Evolutionary conservation across 2,113 vertebrate species (phyloP), one percentile per base, ranked within the genome.

Genomic region (Rhipidura dahli): DNA sequence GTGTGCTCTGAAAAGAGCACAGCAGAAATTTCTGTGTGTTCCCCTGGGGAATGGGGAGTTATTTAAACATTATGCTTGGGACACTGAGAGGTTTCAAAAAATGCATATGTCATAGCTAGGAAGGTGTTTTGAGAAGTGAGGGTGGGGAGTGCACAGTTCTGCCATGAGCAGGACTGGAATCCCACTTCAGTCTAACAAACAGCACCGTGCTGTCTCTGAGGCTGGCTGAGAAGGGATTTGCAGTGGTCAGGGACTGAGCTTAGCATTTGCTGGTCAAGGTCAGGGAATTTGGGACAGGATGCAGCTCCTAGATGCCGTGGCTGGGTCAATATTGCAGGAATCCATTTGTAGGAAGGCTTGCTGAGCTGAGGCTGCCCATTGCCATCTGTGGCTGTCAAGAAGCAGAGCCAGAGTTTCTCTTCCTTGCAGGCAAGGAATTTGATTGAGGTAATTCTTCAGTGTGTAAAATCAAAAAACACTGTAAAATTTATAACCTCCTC

Each of bases 401-500:
- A 54, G 35, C 51, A 78, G 76, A 92, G 78, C 23, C 45, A 47
- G 73, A 64, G 64, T 80, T 92, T 72, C 70, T 91, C 33, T 73
- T 91, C 28, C 78, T 91, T 56, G 35, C 64, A 90, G 85, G 64
- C 35, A 51, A 56, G 59, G 51, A 73, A 50, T 77, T 70, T 60
- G 61, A 70, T 68, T 70, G 57, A 93, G 42, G 45, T 85, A 86
- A 51, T 86, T 83, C 70, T 90, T 87, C 33, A 51, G 45, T 49
- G 71, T 72, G 39, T 83, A 57, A 91, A 95, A 76, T 90, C 3
- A 44, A 81, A 92, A 90, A 31, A 0, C 28, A n/a, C 39, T 85
- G 51, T 88, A 89, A 95, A 88, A 96, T 93, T 88, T 83, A 95
- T 88, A 78, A 39, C 54, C 50, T 61, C 1, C 24, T 66, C 71